Percentiles rank a stretch among this genome's conserved stretches.
These are phyloP conservation scores for Crossaster papposus DNA, from an alignment of 53 echinoderm and acorn worm genomes.

Conservation along the genomic window DNA sequence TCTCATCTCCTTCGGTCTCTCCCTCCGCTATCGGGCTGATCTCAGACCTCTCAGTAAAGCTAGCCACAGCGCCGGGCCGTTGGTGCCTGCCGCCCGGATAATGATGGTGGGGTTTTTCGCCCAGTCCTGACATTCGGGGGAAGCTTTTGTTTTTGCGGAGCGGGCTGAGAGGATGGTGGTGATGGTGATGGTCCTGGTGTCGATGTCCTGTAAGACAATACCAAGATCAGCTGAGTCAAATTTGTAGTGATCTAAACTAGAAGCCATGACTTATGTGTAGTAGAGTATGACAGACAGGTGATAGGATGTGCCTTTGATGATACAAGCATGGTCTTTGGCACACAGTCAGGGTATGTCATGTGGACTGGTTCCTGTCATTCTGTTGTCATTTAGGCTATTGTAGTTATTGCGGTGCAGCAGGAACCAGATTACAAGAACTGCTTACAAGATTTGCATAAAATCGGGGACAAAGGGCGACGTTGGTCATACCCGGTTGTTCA, in stretches of 20 bases:
- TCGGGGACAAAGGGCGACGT: too few species aligned
- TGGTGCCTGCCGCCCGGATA: conserved; percentile 9
- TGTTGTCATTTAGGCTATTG: too few species aligned
- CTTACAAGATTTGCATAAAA: background rate
- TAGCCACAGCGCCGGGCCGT: background rate
- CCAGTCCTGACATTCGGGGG: conserved; percentile 35
- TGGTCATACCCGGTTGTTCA: too few species aligned
- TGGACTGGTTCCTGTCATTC: too few species aligned
- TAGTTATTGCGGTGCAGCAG: too few species aligned
- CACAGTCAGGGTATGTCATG: too few species aligned
- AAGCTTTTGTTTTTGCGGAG: conserved; percentile 49
- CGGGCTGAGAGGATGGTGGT: conserved; percentile 50
- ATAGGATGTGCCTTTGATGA: too few species aligned
- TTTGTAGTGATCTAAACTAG: background rate
- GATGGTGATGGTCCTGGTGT: conserved; percentile 47
- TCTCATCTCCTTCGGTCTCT: conserved; percentile 17
- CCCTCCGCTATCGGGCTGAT: conserved; percentile 53
- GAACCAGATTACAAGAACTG: background rate
- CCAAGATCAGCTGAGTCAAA: background rate
- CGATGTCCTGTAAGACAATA: conserved; percentile 16
- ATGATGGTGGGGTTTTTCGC: conserved; percentile 12
- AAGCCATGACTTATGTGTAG: too few species aligned
- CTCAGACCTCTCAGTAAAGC: conserved; percentile 35
- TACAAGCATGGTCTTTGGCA: too few species aligned
- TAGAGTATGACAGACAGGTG: too few species aligned